A percentile compares a stretch with the other conserved stretches of the same genome.
phyloP scores from a whole-genome alignment of 2,888 invertebrate species.

The Megaustenia siamemsis region DNA sequence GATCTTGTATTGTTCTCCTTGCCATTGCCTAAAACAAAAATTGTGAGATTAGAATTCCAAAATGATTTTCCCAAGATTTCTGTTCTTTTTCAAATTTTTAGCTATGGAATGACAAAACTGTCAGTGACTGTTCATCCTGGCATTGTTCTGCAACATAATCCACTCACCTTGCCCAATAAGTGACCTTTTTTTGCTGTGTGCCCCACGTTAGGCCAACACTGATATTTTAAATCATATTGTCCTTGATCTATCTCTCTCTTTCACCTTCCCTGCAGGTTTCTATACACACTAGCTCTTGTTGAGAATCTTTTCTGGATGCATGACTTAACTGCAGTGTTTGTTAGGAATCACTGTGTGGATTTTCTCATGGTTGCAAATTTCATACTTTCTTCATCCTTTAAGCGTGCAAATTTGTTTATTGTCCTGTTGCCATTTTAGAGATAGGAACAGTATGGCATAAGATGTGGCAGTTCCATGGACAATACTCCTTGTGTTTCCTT shows the following conservation, averaged over 20 bases:
- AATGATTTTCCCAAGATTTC: neutral
- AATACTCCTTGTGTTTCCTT: no score
- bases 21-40: constrained; percentile 46
- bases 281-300: neutral
- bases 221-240: neutral
- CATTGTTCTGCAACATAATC: neutral
- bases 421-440: no score
- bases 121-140: neutral
- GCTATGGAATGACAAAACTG: neutral
- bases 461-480: no score
- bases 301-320: no score
- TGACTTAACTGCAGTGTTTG: no score
- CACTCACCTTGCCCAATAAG: neutral
- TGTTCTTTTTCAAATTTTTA: neutral
- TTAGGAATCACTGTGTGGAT: no score
- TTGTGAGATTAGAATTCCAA: neutral
- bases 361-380: no score
- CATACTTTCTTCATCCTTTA: no score
- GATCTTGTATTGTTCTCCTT: constrained; percentile 49
- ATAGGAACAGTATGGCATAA: no score
- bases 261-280: neutral
- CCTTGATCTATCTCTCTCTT: neutral
- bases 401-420: no score
- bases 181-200: neutral
- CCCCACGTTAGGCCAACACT: neutral